These are phyloP conservation scores for Aporophyla lueneburgensis DNA, from an alignment of 2,888 invertebrate genomes.

Conservation along the genomic window DNA sequence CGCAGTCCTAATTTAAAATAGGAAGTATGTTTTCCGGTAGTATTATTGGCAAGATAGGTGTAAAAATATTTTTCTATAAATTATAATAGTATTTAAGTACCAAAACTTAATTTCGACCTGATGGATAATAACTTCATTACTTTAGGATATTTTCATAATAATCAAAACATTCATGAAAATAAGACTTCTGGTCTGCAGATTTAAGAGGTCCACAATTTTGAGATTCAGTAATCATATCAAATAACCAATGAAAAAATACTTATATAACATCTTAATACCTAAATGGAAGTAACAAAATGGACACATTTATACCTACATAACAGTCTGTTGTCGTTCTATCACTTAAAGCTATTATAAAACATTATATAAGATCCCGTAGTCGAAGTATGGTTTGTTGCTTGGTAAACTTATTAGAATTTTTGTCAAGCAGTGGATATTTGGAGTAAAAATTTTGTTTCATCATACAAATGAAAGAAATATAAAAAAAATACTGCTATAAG, in stretches of 20 bases:
- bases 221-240: constrained; percentile 70
- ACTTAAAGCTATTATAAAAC: constrained; percentile 80
- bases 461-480: not conserved
- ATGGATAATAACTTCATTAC: constrained; percentile 20
- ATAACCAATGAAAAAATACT: constrained; percentile 61
- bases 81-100: constrained; percentile 24
- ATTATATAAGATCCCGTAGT: constrained; percentile 76
- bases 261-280: constrained; percentile 71
- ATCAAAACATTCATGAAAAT: constrained; percentile 21
- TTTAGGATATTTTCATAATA: constrained; percentile 24
- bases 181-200: constrained; percentile 48
- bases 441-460: not conserved
- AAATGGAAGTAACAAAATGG: constrained; percentile 74
- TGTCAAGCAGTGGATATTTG: not conserved
- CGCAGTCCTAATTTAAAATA: constrained; percentile 8
- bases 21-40: constrained; percentile 24
- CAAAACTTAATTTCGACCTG: constrained; percentile 20
- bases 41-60: constrained; percentile 52
- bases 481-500: not conserved
- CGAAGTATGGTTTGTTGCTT: constrained; percentile 67
- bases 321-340: constrained; percentile 80
- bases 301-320: constrained; percentile 77
- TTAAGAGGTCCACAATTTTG: constrained; percentile 61
- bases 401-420: constrained; percentile 64
- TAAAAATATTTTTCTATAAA: constrained; percentile 23